Evolutionary conservation across 1,140 invertebrate genomes (phyloP).

Genomic region (Amyelois transitella): DNA sequence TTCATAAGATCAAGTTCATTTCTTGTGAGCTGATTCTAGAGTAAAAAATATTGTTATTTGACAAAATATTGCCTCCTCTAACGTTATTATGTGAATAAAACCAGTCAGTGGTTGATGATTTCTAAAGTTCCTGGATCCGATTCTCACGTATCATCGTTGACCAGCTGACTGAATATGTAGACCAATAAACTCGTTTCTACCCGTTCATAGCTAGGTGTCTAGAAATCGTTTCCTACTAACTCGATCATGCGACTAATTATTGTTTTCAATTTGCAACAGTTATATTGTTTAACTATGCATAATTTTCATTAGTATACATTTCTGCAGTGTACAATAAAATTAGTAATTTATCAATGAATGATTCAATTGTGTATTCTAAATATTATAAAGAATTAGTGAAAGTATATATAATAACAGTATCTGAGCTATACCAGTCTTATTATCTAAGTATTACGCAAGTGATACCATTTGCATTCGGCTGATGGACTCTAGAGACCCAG

Average conservation of each 20-base stretch:
- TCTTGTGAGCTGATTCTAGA: no score
- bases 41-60: no score
- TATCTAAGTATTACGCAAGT: conserved; percentile 60
- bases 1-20: no score
- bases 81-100: no score
- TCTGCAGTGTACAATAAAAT: no score
- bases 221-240: conserved; percentile 68
- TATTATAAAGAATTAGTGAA: no score
- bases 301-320: background rate
- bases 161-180: conserved; percentile 64
- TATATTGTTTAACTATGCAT: conserved; percentile 1
- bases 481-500: conserved; percentile 37
- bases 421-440: conserved; percentile 19
- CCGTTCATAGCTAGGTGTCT: conserved; percentile 44
- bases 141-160: conserved; percentile 60
- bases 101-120: conserved; percentile 25
- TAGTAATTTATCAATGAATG: no score
- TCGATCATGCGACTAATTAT: conserved; percentile 63
- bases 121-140: conserved; percentile 56
- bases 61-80: no score
- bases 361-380: no score
- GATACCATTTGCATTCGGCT: conserved; percentile 40
- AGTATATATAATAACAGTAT: no score
- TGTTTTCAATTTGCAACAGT: conserved; percentile 36
- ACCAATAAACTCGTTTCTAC: conserved; percentile 69